Evolutionary conservation across 2,113 vertebrate species (phyloP).

Genomic region (Holacanthus passer): DNA sequence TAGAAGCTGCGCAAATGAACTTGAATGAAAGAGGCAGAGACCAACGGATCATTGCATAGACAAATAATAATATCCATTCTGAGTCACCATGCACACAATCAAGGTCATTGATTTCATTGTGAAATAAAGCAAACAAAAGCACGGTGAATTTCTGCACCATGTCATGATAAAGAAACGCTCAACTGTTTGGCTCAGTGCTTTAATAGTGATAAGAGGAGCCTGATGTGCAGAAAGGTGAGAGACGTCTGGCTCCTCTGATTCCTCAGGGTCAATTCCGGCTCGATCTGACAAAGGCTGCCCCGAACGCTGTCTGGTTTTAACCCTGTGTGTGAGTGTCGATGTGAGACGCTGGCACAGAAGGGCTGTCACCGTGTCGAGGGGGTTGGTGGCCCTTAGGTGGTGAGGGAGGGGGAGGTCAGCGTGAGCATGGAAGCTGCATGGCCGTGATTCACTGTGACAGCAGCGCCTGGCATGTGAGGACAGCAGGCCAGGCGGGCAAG

Average conservation of each 20-base stretch:
- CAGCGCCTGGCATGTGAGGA: constrained; percentile 82
- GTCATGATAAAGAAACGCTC: not conserved
- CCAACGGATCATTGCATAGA: not conserved
- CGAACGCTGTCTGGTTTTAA: constrained; percentile 21
- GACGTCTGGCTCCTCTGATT: not conserved
- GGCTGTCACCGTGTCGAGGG: constrained; percentile 19
- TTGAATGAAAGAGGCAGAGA: constrained; percentile 19
- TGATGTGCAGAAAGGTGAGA: not conserved
- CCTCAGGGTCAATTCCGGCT: constrained; percentile 33
- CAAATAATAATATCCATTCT: not conserved
- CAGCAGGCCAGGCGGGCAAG: constrained; percentile 77
- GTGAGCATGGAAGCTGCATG: constrained; percentile 67
- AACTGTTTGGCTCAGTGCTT: not conserved
- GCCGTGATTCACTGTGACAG: constrained; percentile 85
- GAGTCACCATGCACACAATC: not conserved
- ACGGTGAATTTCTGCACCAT: not conserved
- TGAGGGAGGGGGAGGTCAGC: constrained; percentile 37
- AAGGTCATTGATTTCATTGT: not conserved
- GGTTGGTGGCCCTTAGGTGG: constrained; percentile 53
- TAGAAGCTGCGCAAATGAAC: not conserved
- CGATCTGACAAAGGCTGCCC: constrained; percentile 27
- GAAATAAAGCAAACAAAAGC: not conserved
- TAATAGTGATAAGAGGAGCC: not conserved
- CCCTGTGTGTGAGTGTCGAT: constrained; percentile 42
- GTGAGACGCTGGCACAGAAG: constrained; percentile 42